Evolutionary conservation across 2,888 invertebrate genomes (phyloP), one percentile per base, ranked within the genome.

Genomic region (Trissoscelio sp.): DNA sequence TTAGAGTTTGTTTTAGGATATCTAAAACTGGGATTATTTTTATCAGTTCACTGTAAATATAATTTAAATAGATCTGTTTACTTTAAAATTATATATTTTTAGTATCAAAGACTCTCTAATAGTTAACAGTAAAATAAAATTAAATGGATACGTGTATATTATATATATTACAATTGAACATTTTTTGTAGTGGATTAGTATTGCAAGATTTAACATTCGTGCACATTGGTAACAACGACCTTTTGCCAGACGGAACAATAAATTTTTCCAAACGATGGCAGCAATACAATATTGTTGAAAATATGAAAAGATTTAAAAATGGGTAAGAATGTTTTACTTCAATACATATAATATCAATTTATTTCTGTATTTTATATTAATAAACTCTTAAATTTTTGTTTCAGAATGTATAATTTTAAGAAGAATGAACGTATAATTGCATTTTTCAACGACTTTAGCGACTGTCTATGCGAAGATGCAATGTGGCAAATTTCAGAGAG

Each of bases 251-350:
- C 87, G 96, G 96, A 74, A 94, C 94, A 83, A 96, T 98, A 66
- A 98, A 98, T 92, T 99, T 99, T 92, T 97, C 98, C 9, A 99
- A 99, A 92, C 93, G 99, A 86, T 99, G 99, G 98, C 99, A 99
- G 91, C 99, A 99, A 92, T 99, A 97, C 91, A 97, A 98, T 90
- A 98, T 99, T 84, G 96, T 99, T 89, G 98, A 99, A 92, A 98
- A 98, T 91, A 98, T 99, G 97, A 96, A 98, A 91, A 94, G 98
- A 90, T 99, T 99, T 92, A 98, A 98, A 90, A 97, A 97, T 93
- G 97, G 97, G 99, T 98, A 92, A 92, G 94, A 46, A 34, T 6
- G n/a, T n/a, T n/a, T n/a, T n/a, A n/a, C n/a, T n/a, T n/a, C n/a
- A 1, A 51, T 48, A 51, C n/a, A 20, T 28, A 70, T 39, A 55